A percentile compares a stretch with the other conserved stretches of the same genome.
Conservation (phyloP, 2,888 invertebrate genomes). For the Epistrophella euchroma region DNA sequence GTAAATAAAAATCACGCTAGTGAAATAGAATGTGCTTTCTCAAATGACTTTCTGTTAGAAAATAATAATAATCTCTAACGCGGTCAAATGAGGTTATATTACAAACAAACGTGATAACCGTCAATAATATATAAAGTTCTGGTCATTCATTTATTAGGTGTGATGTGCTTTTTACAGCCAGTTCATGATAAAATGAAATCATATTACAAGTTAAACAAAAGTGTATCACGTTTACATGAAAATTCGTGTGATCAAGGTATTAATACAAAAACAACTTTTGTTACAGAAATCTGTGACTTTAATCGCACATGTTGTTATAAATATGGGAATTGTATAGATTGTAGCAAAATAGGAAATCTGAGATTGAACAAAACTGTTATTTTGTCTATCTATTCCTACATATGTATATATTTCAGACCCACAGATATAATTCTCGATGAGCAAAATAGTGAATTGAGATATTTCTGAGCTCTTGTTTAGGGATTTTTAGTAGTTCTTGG, state of each 20-base stretch:
- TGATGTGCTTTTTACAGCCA: conserved; percentile 1
- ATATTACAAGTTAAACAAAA: background rate
- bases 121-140: background rate
- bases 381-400: too few species aligned
- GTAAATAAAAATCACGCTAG: background rate
- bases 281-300: background rate
- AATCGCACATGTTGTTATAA: background rate
- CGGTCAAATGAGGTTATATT: conserved; percentile 27
- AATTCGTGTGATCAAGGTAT: background rate
- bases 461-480: too few species aligned
- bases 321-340: background rate
- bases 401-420: too few species aligned
- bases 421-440: too few species aligned
- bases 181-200: conserved; percentile 32
- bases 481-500: too few species aligned
- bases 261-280: background rate
- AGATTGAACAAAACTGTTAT: background rate
- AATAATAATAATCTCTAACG: background rate
- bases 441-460: too few species aligned
- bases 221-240: conserved; percentile 25
- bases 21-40: conserved; percentile 29
- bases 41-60: conserved; percentile 32
- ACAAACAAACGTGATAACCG: conserved; percentile 27
- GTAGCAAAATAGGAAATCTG: background rate
- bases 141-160: conserved; percentile 16